Conservation (phyloP, 2,797 vertebrate genomes). For the Pangasius macronema region DNA sequence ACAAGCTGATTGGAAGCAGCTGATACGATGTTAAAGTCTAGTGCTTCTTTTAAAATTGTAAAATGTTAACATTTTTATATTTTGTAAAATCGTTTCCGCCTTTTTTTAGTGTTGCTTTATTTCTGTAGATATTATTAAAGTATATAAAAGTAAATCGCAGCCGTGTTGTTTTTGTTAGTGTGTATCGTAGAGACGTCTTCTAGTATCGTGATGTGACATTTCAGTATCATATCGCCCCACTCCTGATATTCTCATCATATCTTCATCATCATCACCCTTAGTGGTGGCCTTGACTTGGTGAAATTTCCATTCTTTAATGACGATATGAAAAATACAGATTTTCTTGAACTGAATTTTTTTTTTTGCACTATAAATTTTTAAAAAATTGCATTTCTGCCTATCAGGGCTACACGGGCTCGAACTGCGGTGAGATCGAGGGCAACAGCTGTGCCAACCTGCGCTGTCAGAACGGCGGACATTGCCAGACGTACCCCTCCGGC, state of each 20-base stretch:
- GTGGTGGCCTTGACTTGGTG: neutral
- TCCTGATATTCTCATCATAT: neutral
- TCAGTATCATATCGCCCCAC: neutral
- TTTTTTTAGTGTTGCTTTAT: neutral
- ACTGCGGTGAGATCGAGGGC: slow-evolving; percentile 81
- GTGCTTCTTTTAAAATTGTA: neutral
- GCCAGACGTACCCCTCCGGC: slow-evolving; percentile 70
- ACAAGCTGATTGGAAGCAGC: neutral
- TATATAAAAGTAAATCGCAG: neutral
- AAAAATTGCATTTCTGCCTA: neutral
- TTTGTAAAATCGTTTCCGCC: neutral
- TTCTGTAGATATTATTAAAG: neutral
- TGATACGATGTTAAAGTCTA: neutral
- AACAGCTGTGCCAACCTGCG: slow-evolving; percentile 80
- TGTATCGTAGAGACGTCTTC: no score
- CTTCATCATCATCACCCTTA: neutral
- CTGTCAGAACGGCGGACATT: slow-evolving; percentile 84
- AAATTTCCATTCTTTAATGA: neutral
- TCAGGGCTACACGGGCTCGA: slow-evolving; percentile 85
- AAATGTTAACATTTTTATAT: neutral
- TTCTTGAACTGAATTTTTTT: neutral
- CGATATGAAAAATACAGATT: neutral
- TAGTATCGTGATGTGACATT: neutral
- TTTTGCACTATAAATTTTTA: neutral
- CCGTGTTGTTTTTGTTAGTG: neutral